phyloP scores from a whole-genome alignment of 2,888 invertebrate species.

The Cataglyphis livida region DNA sequence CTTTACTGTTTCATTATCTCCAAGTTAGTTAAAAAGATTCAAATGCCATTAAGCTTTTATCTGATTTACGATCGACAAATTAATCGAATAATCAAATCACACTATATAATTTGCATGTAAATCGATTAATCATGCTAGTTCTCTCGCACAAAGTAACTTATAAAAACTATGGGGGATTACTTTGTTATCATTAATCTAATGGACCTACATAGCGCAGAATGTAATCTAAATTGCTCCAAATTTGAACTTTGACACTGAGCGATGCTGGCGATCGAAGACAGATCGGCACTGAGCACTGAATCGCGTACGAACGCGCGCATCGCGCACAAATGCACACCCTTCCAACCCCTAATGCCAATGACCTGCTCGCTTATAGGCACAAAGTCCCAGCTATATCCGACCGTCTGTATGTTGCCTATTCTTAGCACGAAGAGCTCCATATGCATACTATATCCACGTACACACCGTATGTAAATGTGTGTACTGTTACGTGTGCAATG shows the following conservation, averaged over 20 bases:
- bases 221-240: slow-evolving; percentile 26
- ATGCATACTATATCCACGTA: slow-evolving; percentile 71
- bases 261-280: slow-evolving; percentile 62
- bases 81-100: not conserved
- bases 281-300: slow-evolving; percentile 65
- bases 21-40: not conserved
- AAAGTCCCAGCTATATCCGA: slow-evolving; percentile 83
- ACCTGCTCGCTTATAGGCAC: slow-evolving; percentile 84
- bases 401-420: slow-evolving; percentile 83
- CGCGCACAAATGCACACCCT: slow-evolving; percentile 77
- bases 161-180: not conserved
- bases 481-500: slow-evolving; percentile 53
- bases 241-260: slow-evolving; percentile 49
- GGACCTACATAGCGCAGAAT: not conserved
- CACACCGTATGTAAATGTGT: slow-evolving; percentile 58
- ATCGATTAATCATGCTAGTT: not conserved
- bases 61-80: not conserved
- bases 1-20: not conserved
- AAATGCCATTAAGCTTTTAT: not conserved
- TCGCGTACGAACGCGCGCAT: slow-evolving; percentile 67
- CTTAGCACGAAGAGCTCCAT: slow-evolving; percentile 80
- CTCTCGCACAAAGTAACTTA: not conserved
- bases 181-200: slow-evolving; percentile 14
- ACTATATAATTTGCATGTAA: slow-evolving; percentile 24
- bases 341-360: slow-evolving; percentile 84